Evolutionary conservation across 2,113 vertebrate genomes (phyloP), one percentile per base, ranked within the genome.

Genomic region (Bufo gargarizans): DNA sequence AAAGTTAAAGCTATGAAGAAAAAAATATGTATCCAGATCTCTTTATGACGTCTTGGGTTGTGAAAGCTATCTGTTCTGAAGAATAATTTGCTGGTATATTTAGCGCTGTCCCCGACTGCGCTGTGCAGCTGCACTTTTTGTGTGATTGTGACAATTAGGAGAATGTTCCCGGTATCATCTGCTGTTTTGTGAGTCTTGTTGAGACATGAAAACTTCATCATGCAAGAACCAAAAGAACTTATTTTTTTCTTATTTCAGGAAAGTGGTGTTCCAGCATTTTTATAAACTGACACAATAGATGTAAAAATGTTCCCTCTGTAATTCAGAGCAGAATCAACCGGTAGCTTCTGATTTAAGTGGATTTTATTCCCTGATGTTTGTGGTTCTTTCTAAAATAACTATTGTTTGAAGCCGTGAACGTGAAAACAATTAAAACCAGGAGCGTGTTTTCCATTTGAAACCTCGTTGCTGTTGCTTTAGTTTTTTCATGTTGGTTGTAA

Each of bases 371-470:
- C 61, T 22, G n/a, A 6, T 77, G 17, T 83, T 81, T 82, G 76
- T 19, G 72, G 79, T 74, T 55, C 14, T 88, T 86, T 79, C 91
- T 91, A 86, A 92, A 90, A 76, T 65, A 89, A 9, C 16, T 81
- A 49, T 50, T 86, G 8, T 82, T 91, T 89, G 89, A 85, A 87
- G 3, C 69, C 55, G 74, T 89, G 71, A 90, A 13, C 47, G 90
- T 89, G 82, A 89, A 91, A 90, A 87, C 2, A 50, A 79, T 67
- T 84, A 55, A 89, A 74, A 87, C 22, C 88, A 55, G 2, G 22
- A 87, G 82, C 16, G 53, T 82, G 58, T 77, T 90, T 91, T 90
- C 84, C 50, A 58, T 91, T 92, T 89, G 61, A 69, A 84, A 83
- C 79, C 69, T 4, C 6, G 7, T 20, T 53, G 59, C 90, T 65